A percentile compares a stretch with the other conserved stretches of the same genome.
phyloP scores from a whole-genome alignment of 2,113 vertebrate species.

The Periophthalmodon schlosseri region DNA sequence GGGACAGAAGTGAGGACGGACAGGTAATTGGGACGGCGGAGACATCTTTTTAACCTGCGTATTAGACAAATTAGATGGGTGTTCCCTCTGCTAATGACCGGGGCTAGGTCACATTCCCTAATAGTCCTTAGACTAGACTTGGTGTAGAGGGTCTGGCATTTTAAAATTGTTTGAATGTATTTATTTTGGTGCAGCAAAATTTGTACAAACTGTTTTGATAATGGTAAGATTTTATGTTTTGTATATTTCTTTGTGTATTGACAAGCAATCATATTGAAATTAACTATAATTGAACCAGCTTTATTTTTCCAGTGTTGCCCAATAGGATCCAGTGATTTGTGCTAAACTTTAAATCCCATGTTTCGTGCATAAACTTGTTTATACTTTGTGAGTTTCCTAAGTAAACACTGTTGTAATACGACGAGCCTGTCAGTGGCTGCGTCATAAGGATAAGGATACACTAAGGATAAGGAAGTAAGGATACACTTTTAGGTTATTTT shows the following conservation, averaged over 20 bases:
- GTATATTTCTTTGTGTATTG: too few species aligned
- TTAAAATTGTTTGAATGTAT: background rate
- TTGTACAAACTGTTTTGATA: too few species aligned
- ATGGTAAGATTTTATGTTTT: too few species aligned
- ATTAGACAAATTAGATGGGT: background rate
- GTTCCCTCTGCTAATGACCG: conserved; percentile 8
- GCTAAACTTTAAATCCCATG: background rate
- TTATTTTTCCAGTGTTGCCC: too few species aligned
- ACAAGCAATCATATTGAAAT: too few species aligned
- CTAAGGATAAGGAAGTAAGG: too few species aligned
- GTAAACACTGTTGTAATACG: conserved; percentile 47
- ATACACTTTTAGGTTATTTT: conserved; percentile 62
- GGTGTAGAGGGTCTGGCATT: conserved; percentile 50
- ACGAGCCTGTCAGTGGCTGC: conserved; percentile 58
- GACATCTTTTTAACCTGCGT: conserved; percentile 21
- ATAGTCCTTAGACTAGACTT: conserved; percentile 31
- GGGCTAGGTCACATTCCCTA: conserved; percentile 1
- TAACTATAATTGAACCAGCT: too few species aligned
- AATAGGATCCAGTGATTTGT: too few species aligned
- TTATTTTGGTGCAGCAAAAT: conserved; percentile 3
- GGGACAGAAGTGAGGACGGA: conserved; percentile 58
- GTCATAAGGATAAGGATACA: conserved; percentile 61
- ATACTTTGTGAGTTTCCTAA: conserved; percentile 12
- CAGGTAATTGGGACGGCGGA: conserved; percentile 56
- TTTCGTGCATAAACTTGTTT: conserved; percentile 1